Percentiles rank a stretch among this genome's conserved stretches.
phyloP scores from a whole-genome alignment of 2,113 vertebrate species.

The Hoplias malabaricus region DNA sequence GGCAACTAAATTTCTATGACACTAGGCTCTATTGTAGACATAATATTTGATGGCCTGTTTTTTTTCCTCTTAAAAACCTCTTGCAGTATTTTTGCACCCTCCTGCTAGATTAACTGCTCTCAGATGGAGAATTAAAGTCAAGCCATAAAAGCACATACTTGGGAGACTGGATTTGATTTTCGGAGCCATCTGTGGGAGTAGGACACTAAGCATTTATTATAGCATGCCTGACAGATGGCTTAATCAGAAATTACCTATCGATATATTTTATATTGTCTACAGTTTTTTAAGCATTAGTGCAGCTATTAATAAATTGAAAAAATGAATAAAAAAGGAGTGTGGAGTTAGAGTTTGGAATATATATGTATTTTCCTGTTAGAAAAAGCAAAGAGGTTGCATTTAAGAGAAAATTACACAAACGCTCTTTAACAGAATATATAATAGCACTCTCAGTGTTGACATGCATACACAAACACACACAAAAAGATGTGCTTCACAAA shows the following conservation, averaged over 20 bases:
- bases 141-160: slow-evolving; percentile 27
- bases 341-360: background rate
- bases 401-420: no score
- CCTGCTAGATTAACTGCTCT: slow-evolving; percentile 8
- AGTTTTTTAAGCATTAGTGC: background rate
- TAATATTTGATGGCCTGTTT: background rate
- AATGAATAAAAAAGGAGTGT: background rate
- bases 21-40: background rate
- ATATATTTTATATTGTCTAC: background rate
- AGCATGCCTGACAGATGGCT: slow-evolving; percentile 24
- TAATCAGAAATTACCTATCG: slow-evolving; percentile 16
- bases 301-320: no score
- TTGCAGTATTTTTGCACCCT: background rate
- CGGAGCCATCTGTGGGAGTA: slow-evolving; percentile 50
- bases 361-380: no score
- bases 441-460: no score
- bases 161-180: slow-evolving; percentile 22
- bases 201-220: slow-evolving; percentile 31
- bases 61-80: background rate
- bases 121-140: slow-evolving; percentile 43
- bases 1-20: background rate
- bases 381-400: no score
- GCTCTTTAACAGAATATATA: no score
- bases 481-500: no score
- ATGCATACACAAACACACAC: no score